These are phyloP conservation scores for Anisognathus igniventris DNA, from an alignment of 2,797 vertebrate genomes.

Conservation along the genomic window DNA sequence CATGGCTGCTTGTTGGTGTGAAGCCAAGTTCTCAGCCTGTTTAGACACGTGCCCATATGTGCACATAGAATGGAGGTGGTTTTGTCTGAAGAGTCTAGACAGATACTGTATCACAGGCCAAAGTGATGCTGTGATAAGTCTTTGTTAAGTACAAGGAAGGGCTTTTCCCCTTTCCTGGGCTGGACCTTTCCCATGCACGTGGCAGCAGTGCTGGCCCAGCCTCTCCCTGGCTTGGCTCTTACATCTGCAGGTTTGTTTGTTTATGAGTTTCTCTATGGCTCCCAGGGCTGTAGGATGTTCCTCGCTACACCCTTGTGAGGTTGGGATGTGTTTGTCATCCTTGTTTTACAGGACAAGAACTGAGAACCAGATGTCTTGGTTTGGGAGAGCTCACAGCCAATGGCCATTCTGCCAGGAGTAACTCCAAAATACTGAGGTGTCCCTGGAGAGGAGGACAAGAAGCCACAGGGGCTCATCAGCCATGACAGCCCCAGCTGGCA, in stretches of 20 bases:
- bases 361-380: constrained; percentile 1
- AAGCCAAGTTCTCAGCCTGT: background rate
- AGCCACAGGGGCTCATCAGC: background rate
- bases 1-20: rapidly evolving
- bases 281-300: background rate
- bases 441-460: background rate
- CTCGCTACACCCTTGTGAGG: background rate
- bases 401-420: background rate
- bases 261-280: constrained; percentile 7
- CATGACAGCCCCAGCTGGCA: background rate
- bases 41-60: rapidly evolving
- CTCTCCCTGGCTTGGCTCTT: background rate
- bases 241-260: constrained; percentile 12
- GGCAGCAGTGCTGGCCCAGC: rapidly evolving
- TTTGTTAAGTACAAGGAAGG: background rate
- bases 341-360: background rate
- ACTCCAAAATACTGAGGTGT: background rate
- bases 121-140: background rate
- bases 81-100: background rate
- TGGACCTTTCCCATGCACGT: background rate
- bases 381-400: background rate
- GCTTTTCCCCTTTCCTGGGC: background rate
- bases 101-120: background rate
- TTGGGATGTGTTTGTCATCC: constrained; percentile 2
- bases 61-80: background rate